A percentile compares a stretch with the other conserved stretches of the same genome.
These are phyloP conservation scores for Stercorarius parasiticus DNA, from an alignment of 2,113 vertebrate species.

Conservation along the genomic window DNA sequence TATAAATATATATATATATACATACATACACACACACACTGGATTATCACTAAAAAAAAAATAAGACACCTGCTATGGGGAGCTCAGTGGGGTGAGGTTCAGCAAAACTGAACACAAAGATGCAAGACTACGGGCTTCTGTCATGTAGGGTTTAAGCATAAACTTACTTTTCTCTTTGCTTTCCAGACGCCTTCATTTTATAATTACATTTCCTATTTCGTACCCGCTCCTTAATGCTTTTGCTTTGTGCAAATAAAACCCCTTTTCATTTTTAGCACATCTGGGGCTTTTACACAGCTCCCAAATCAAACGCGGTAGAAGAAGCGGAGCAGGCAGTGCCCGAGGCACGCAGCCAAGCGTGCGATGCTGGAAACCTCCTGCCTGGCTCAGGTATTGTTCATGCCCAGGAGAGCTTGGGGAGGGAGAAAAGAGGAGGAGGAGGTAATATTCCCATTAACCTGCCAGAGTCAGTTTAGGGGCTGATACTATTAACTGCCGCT, in stretches of 20 bases:
- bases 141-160: not conserved
- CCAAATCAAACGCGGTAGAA: not conserved
- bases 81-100: not conserved
- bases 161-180: not conserved
- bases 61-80: not conserved
- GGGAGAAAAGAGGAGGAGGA: not conserved
- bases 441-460: not conserved
- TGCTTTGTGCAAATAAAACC: not conserved
- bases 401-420: not conserved
- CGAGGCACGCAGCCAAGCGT: not conserved
- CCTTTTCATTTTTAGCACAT: accelerated
- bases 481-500: not conserved
- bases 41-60: not conserved
- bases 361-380: not conserved
- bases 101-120: not conserved
- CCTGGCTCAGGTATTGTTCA: not conserved
- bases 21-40: too few relatives aligned
- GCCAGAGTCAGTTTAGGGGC: not conserved
- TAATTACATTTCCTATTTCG: not conserved
- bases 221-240: not conserved
- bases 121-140: not conserved
- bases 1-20: too few relatives aligned
- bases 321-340: not conserved
- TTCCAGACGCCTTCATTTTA: not conserved
- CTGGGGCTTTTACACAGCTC: not conserved